phyloP scores from a whole-genome alignment of 2,888 invertebrate genomes.

The Rotaria magnacalcarata region DNA sequence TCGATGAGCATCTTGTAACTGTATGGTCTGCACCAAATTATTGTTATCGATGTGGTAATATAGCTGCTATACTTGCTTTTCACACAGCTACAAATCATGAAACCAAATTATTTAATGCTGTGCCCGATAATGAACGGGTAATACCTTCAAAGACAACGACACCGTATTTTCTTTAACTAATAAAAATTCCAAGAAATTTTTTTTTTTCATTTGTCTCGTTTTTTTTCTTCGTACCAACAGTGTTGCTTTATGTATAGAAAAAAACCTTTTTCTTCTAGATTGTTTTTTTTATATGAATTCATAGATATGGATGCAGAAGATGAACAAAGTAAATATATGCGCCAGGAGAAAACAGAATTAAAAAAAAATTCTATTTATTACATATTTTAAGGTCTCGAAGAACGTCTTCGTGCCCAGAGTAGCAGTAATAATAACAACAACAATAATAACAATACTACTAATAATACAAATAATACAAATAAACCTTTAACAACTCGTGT shows the following conservation, averaged over 20 bases:
- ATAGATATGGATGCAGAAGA: constrained; percentile 6
- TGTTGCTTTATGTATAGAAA: neutral
- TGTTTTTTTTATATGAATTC: neutral
- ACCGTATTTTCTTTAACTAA: constrained; percentile 45
- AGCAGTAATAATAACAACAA: neutral
- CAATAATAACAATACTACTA: neutral
- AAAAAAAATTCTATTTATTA: neutral
- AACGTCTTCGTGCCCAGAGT: constrained; percentile 20
- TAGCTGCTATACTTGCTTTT: constrained; percentile 90
- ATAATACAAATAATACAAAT: neutral
- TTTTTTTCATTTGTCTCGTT: neutral
- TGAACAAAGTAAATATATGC: neutral
- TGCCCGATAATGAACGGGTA: constrained; percentile 79
- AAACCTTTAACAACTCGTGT: constrained; percentile 21
- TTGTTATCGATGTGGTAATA: constrained; percentile 96
- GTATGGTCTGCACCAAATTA: constrained; percentile 99
- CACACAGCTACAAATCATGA: constrained; percentile 68
- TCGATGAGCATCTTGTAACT: constrained; percentile 88
- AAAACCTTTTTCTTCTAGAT: neutral
- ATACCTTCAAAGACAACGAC: constrained; percentile 44
- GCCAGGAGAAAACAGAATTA: neutral
- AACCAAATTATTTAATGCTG: constrained; percentile 83
- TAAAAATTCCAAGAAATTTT: neutral
- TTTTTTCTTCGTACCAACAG: neutral
- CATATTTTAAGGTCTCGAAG: neutral